Conservation (phyloP, 2,888 invertebrate species). For the Himalopsyche tibetana region DNA sequence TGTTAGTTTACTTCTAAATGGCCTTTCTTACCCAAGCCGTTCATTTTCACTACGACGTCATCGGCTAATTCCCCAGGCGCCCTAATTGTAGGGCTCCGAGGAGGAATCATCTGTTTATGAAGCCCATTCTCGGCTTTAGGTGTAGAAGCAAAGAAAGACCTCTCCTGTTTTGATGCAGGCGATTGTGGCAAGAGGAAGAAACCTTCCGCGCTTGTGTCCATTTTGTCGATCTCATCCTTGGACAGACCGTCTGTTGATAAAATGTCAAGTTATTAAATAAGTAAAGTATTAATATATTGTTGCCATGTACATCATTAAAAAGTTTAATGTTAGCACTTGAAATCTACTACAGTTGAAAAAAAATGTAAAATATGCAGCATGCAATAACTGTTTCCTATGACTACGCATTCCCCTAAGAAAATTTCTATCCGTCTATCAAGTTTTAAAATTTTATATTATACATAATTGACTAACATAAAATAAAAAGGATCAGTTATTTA, state of each 20-base stretch:
- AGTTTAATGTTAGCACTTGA: too few relatives aligned
- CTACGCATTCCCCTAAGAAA: too few relatives aligned
- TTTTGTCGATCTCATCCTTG: conserved; percentile 52
- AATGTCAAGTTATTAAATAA: too few relatives aligned
- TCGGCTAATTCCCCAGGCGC: neutral
- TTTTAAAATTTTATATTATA: too few relatives aligned
- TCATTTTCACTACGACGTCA: conserved; percentile 36
- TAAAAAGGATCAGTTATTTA: too few relatives aligned
- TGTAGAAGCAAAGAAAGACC: conserved; percentile 57
- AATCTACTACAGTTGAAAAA: too few relatives aligned
- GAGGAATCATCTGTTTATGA: conserved; percentile 46
- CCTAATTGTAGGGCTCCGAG: conserved; percentile 48
- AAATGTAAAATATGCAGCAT: too few relatives aligned
- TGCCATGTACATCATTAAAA: too few relatives aligned
- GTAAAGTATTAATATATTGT: too few relatives aligned
- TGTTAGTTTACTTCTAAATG: neutral
- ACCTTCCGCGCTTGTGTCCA: conserved; percentile 45
- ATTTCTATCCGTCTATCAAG: too few relatives aligned
- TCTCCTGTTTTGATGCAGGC: conserved; percentile 52
- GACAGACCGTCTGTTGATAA: neutral
- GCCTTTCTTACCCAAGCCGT: conserved; percentile 55
- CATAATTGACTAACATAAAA: too few relatives aligned
- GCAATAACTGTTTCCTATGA: too few relatives aligned
- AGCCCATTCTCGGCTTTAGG: conserved; percentile 53
- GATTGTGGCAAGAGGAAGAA: conserved; percentile 55